Conservation (phyloP, 2,888 invertebrate genomes). For the Chaitophorus viminalis region DNA sequence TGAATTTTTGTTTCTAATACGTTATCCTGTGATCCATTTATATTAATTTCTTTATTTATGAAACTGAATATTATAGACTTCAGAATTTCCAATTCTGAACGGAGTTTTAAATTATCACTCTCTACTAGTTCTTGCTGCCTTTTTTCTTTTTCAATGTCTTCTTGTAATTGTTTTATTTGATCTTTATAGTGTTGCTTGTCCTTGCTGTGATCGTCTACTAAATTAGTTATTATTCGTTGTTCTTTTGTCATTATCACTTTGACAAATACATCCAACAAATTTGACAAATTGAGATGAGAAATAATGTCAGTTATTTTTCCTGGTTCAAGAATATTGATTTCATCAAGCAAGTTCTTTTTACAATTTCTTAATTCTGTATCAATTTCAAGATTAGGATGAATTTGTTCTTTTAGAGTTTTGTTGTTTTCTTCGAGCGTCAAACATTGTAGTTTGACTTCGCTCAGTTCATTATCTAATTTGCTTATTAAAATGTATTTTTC, state of each 20-base stretch:
- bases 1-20: constrained; percentile 18
- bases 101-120: constrained; percentile 45
- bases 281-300: constrained; percentile 32
- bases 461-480: constrained; percentile 40
- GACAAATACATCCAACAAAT: constrained; percentile 44
- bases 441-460: constrained; percentile 15
- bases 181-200: constrained; percentile 40
- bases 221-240: constrained; percentile 41
- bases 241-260: constrained; percentile 48
- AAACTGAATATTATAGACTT: constrained; percentile 41
- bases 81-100: constrained; percentile 43
- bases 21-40: constrained; percentile 40
- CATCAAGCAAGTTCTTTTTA: constrained; percentile 35
- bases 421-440: constrained; percentile 28
- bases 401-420: constrained; percentile 28
- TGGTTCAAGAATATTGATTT: constrained; percentile 57
- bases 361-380: constrained; percentile 47
- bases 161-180: constrained; percentile 47
- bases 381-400: constrained; percentile 31
- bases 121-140: constrained; percentile 59
- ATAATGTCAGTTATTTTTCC: constrained; percentile 47
- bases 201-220: constrained; percentile 41
- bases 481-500: neutral
- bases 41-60: constrained; percentile 33
- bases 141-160: constrained; percentile 55